Evolutionary conservation across 2,888 invertebrate species (phyloP).

Genomic region (Napeogenes sylphis): DNA sequence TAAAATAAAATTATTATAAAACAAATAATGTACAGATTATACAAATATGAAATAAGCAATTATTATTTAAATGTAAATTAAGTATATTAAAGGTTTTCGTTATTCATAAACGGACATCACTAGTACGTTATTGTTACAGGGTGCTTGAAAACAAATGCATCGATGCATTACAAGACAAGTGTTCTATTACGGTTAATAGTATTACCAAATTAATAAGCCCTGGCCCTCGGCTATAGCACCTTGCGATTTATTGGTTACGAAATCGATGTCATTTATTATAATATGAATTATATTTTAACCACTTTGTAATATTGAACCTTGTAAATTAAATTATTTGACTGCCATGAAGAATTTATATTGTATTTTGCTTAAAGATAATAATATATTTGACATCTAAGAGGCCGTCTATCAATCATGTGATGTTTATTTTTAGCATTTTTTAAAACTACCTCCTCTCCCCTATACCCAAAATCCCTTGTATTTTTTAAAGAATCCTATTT

Average conservation of each 20-base stretch:
- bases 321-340: background rate
- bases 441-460: too few species aligned
- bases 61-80: background rate
- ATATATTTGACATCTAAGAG: too few species aligned
- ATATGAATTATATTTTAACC: background rate
- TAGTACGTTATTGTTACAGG: constrained; percentile 26
- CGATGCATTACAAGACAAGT: constrained; percentile 25
- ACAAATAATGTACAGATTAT: too few species aligned
- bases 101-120: background rate
- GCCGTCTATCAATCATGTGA: too few species aligned
- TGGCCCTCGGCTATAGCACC: constrained; percentile 26
- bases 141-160: constrained; percentile 39
- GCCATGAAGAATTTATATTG: background rate
- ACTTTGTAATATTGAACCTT: background rate
- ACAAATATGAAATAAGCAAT: background rate
- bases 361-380: background rate
- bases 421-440: too few species aligned
- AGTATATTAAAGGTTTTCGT: background rate
- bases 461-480: too few species aligned
- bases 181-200: constrained; percentile 36
- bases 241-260: constrained; percentile 24
- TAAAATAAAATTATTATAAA: too few species aligned
- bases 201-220: constrained; percentile 52
- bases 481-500: too few species aligned
- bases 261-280: constrained; percentile 19